Evolutionary conservation across 1,140 invertebrate species (phyloP), one percentile per base, ranked within the genome.

Genomic region (Conopomorpha cramerella): DNA sequence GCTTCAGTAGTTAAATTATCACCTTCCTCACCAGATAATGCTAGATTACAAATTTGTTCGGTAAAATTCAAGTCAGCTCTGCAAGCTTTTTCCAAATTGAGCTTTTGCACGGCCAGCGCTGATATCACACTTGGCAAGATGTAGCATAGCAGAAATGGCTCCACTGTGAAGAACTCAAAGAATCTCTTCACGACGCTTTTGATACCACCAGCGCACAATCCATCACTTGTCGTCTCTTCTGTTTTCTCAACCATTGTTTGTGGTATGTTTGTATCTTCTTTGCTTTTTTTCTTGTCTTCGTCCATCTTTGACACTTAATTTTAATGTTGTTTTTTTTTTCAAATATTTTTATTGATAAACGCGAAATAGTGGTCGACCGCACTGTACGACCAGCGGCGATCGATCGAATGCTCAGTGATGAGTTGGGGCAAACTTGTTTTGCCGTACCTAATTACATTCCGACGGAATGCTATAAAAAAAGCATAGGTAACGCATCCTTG

Each of bases 41-140:
- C 52, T 12, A 65, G 53, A 12, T 62, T 46, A 49, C 84, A 86
- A 33, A 80, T 58, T 12, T 71, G 58, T 41, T 70, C 59, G n/a
- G 70, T 45, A 28, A 81, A 72, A n/a, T 62, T 61, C 10, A 84
- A 46, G 49, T 84, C 82, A 1, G 79, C 76, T 4, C 78, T 64
- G 44, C 84, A 86, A 2, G 83, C 81, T 57, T 84, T 84, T 39
- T 84, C 82, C 40, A 84, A 54, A 37, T 81, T 81, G 4, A 86
- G 46, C 53, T 84, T 81, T 48, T 81, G 77, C 2, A 78, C 72
- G n/a, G 79, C 74, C 11, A 82, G 32, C 13, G 49, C 52, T 3
- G 73, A 65, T 53, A 83, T 70, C 0, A 79, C 59, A 41, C 55
- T 77, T 0, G 81, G 79, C 31, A 82, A 46, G 2, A 82, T 55